These are phyloP conservation scores for Hypotaenidia philippensis DNA, from an alignment of 2,797 vertebrate genomes.

Conservation along the genomic window DNA sequence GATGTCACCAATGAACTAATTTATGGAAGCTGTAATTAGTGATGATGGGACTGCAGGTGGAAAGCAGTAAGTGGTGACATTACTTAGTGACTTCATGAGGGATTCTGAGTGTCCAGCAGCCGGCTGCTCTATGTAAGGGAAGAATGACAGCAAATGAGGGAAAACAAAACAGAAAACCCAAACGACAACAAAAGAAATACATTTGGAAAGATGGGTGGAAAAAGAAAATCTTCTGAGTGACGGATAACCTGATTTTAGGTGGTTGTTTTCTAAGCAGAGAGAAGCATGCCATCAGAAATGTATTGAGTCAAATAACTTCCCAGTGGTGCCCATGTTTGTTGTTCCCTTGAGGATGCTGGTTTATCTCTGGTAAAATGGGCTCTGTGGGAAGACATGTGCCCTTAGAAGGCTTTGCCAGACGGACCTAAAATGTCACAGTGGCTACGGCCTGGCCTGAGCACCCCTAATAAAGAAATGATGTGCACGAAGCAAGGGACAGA, in stretches of 20 bases:
- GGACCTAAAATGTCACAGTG: neutral
- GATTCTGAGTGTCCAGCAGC: neutral
- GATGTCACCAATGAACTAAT: conserved; percentile 45
- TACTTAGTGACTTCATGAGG: conserved; percentile 39
- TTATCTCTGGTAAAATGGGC: accelerated
- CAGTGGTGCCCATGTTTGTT: neutral
- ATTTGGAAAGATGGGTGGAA: neutral
- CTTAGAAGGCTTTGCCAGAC: neutral
- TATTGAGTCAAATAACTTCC: neutral
- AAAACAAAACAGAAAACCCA: neutral
- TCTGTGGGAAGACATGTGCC: neutral
- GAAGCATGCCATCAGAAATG: neutral
- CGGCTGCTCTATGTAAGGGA: neutral
- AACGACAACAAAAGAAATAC: neutral
- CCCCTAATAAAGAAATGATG: neutral
- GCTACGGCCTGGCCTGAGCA: neutral
- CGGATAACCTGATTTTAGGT: neutral
- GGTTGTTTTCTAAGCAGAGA: neutral
- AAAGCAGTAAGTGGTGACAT: conserved; percentile 47
- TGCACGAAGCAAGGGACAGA: neutral
- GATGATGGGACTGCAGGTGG: conserved; percentile 32
- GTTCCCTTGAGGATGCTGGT: neutral
- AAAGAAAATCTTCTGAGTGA: neutral
- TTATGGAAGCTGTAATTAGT: conserved; percentile 54
- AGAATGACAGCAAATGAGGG: neutral